phyloP scores from a whole-genome alignment of 2,888 invertebrate species.

The Chesias legatella region DNA sequence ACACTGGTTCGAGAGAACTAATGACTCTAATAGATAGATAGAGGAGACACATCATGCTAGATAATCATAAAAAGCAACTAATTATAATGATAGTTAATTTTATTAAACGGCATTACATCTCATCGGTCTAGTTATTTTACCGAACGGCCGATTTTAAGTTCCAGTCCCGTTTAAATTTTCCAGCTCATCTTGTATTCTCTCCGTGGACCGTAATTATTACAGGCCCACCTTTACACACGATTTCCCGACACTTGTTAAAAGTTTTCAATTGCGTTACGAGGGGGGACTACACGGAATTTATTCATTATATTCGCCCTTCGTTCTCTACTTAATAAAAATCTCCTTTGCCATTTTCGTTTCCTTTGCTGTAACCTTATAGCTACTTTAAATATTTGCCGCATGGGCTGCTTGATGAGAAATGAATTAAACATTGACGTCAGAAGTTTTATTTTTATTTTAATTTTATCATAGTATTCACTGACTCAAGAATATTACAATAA shows the following conservation, averaged over 20 bases:
- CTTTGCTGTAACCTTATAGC: slow-evolving; percentile 56
- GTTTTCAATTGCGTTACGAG: slow-evolving; percentile 79
- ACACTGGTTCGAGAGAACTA: too few species aligned
- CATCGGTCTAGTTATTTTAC: too few species aligned
- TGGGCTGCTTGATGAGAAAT: slow-evolving; percentile 66
- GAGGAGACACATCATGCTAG: too few species aligned
- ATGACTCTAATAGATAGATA: too few species aligned
- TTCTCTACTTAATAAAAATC: slow-evolving; percentile 71
- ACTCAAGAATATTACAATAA: too few species aligned
- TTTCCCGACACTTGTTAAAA: slow-evolving; percentile 79
- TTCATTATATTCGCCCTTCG: slow-evolving; percentile 73
- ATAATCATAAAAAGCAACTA: too few species aligned
- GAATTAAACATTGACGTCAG: slow-evolving; percentile 64
- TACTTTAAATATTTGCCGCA: slow-evolving; percentile 76
- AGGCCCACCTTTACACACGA: slow-evolving; percentile 77
- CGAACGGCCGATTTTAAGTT: slow-evolving; percentile 27
- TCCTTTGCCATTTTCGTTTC: slow-evolving; percentile 69
- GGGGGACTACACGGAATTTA: slow-evolving; percentile 74
- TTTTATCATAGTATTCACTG: slow-evolving; percentile 25
- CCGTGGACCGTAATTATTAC: slow-evolving; percentile 68
- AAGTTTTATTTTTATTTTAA: slow-evolving; percentile 57
- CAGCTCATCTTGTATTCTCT: slow-evolving; percentile 71
- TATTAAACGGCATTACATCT: too few species aligned
- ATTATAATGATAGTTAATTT: too few species aligned
- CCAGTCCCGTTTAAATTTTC: slow-evolving; percentile 63